These are phyloP conservation scores for Cyrtonyx montezumae DNA, from an alignment of 2,113 vertebrate genomes.

Conservation along the genomic window DNA sequence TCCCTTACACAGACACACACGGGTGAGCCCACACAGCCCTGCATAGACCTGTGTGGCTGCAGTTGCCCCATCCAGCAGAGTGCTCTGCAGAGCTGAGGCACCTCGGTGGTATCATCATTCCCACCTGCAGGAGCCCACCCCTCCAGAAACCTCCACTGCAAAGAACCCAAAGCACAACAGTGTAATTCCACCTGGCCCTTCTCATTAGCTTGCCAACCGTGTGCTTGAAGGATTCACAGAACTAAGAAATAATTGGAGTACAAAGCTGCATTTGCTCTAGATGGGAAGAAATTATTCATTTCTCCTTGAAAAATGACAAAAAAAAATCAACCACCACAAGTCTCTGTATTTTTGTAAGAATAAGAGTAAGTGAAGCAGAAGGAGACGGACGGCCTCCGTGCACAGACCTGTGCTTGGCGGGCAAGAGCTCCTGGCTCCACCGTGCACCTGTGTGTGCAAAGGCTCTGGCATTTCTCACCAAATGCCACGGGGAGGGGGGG, in stretches of 20 bases:
- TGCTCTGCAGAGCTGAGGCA: too few relatives aligned
- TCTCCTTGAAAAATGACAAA: background rate
- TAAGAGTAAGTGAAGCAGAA: background rate
- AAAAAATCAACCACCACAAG: background rate
- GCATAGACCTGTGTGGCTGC: accelerated
- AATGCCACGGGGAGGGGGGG: background rate
- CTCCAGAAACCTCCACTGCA: background rate
- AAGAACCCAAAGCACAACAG: accelerated
- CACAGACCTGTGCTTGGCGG: accelerated
- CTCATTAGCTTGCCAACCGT: background rate
- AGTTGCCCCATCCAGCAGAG: accelerated
- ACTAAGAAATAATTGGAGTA: accelerated
- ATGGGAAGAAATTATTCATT: background rate
- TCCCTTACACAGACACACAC: accelerated
- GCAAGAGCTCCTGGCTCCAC: background rate
- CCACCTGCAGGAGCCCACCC: background rate
- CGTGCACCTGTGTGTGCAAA: background rate
- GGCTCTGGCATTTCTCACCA: conserved; percentile 35
- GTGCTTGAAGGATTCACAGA: background rate
- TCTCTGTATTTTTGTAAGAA: conserved; percentile 16
- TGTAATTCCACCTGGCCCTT: accelerated
- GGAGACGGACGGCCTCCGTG: background rate
- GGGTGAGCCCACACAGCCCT: background rate
- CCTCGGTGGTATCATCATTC: too few relatives aligned
- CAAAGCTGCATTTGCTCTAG: background rate